Evolutionary conservation across 2,888 invertebrate species (phyloP).

Genomic region (Thysanoteuthis rhombus): DNA sequence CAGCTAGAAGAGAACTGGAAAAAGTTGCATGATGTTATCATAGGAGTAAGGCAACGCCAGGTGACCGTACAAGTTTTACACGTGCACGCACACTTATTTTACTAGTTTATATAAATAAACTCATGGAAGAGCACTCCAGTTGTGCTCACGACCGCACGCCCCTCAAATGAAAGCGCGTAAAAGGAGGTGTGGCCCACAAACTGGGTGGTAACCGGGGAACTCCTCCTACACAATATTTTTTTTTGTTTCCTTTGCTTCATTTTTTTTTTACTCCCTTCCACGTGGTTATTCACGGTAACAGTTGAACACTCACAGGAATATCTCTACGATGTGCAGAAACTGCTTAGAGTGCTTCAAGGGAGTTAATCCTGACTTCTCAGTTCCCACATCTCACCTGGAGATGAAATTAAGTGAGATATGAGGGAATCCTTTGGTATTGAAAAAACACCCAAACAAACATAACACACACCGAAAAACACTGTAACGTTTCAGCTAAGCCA

Average conservation of each 20-base stretch:
- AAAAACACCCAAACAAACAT: no score
- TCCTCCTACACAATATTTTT: neutral
- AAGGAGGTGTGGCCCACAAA: neutral
- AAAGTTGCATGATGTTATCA: neutral
- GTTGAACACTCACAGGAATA: no score
- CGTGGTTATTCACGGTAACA: neutral
- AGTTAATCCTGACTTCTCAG: no score
- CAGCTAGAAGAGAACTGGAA: neutral
- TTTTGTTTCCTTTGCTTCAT: neutral
- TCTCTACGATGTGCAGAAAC: no score
- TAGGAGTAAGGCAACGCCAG: neutral
- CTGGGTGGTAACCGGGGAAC: neutral
- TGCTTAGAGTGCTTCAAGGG: no score
- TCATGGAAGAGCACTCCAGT: neutral
- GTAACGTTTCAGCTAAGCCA: no score
- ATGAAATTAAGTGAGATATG: no score
- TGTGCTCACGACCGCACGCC: neutral
- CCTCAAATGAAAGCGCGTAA: neutral
- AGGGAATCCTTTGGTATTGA: no score
- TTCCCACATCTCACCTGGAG: no score
- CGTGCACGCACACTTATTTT: neutral
- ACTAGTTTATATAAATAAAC: neutral
- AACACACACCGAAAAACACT: no score
- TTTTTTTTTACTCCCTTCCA: neutral
- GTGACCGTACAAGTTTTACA: neutral